A percentile compares a stretch with the other conserved stretches of the same genome.
Evolutionary conservation across 2,888 invertebrate genomes (phyloP).

Genomic region (Linnaemya tessellans): DNA sequence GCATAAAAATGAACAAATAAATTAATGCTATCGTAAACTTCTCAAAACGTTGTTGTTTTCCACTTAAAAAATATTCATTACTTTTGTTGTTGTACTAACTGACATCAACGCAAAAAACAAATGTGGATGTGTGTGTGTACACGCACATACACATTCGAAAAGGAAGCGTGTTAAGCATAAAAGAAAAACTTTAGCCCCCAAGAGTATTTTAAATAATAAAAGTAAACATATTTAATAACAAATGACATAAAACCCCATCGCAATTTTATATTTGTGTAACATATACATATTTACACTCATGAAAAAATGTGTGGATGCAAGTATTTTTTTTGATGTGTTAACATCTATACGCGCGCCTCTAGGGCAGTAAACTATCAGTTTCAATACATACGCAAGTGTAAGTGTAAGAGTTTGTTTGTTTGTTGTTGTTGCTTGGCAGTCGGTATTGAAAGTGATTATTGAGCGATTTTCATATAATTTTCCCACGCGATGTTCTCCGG

Average conservation of each 20-base stretch:
- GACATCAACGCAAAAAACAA: neutral
- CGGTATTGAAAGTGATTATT: no score
- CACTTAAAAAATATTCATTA: constrained; percentile 39
- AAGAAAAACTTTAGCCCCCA: constrained; percentile 23
- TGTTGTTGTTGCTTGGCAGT: no score
- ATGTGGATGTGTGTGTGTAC: neutral
- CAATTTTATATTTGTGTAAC: constrained; percentile 8
- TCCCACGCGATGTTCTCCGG: no score
- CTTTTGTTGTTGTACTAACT: neutral
- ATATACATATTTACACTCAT: constrained; percentile 10
- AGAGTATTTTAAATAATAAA: constrained; percentile 64
- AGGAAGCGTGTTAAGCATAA: constrained; percentile 38
- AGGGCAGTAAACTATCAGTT: no score
- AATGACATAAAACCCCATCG: constrained; percentile 58
- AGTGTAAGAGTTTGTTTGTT: no score
- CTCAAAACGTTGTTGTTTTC: constrained; percentile 5
- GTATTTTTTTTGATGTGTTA: no score
- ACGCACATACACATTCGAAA: neutral
- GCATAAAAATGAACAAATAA: constrained; percentile 21
- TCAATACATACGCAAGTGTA: no score
- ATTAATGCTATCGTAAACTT: constrained; percentile 25
- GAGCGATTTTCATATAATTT: no score
- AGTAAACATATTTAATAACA: constrained; percentile 66
- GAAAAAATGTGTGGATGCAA: neutral
- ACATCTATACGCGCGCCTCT: no score